Evolutionary conservation across 2,113 vertebrate genomes (phyloP).

Genomic region (Spheniscus mendiculus): DNA sequence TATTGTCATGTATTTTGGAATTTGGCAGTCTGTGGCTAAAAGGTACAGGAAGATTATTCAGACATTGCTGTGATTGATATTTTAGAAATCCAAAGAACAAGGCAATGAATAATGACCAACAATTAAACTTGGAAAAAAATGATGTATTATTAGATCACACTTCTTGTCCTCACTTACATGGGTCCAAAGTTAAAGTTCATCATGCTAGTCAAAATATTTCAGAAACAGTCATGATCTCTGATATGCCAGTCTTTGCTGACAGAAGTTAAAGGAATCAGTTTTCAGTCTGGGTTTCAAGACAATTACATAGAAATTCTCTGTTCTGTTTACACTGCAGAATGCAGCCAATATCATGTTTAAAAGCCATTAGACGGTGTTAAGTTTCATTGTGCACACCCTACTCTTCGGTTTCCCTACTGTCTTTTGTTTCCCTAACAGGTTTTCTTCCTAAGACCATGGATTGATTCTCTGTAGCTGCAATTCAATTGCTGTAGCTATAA

Average conservation of each 20-base stretch:
- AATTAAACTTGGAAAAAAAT: background rate
- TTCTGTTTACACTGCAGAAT: background rate
- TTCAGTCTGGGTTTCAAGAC: background rate
- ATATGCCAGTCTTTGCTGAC: background rate
- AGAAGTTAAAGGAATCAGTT: background rate
- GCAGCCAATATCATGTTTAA: background rate
- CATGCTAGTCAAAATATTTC: background rate
- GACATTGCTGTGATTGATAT: background rate
- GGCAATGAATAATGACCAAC: background rate
- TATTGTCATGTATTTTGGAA: background rate
- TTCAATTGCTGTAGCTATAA: background rate
- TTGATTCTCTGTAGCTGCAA: background rate
- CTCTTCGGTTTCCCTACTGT: background rate
- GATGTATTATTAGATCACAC: background rate
- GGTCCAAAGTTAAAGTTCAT: background rate
- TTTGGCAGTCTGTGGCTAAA: background rate
- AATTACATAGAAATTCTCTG: background rate
- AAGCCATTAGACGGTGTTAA: background rate
- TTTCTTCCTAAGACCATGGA: background rate
- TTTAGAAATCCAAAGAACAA: background rate
- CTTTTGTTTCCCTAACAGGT: constrained; percentile 1
- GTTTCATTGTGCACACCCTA: background rate
- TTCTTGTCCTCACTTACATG: background rate
- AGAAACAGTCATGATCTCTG: background rate
- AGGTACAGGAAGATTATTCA: background rate